These are phyloP conservation scores for Enhydra lutris DNA, from an alignment of 2,113 vertebrate genomes.

Conservation along the genomic window DNA sequence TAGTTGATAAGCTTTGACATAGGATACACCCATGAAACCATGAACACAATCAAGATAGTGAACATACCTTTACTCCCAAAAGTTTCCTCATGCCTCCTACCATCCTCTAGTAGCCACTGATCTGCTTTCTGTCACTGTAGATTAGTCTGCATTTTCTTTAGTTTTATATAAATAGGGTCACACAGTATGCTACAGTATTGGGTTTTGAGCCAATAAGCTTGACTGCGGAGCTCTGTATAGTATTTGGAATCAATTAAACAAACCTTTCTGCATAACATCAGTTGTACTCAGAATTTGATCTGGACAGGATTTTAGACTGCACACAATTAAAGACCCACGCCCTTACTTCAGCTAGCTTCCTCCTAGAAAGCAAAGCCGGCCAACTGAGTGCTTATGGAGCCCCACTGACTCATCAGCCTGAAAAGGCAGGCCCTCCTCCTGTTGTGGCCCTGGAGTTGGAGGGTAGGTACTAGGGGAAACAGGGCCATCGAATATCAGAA, in stretches of 20 bases:
- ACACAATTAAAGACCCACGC: neutral
- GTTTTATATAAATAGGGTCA: neutral
- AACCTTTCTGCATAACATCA: neutral
- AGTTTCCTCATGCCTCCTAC: neutral
- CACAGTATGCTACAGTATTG: neutral
- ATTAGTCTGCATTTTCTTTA: neutral
- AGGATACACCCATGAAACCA: neutral
- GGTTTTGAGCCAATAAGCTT: neutral
- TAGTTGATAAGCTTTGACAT: neutral
- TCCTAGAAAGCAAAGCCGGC: constrained; percentile 39
- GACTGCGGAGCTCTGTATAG: neutral
- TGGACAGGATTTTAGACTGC: neutral
- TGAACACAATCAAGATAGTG: neutral
- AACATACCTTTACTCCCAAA: neutral
- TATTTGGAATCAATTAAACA: neutral
- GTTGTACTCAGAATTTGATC: neutral
- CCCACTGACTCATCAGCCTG: neutral
- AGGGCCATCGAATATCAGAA: neutral
- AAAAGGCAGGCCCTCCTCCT: neutral
- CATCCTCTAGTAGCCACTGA: neutral
- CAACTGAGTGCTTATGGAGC: neutral
- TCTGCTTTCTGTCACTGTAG: neutral
- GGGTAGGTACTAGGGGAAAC: neutral
- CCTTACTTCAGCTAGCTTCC: neutral
- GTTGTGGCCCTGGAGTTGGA: neutral